Base-by-base conservation (phyloP, 1,140 invertebrate genomes). In the Drosophila tani region DNA sequence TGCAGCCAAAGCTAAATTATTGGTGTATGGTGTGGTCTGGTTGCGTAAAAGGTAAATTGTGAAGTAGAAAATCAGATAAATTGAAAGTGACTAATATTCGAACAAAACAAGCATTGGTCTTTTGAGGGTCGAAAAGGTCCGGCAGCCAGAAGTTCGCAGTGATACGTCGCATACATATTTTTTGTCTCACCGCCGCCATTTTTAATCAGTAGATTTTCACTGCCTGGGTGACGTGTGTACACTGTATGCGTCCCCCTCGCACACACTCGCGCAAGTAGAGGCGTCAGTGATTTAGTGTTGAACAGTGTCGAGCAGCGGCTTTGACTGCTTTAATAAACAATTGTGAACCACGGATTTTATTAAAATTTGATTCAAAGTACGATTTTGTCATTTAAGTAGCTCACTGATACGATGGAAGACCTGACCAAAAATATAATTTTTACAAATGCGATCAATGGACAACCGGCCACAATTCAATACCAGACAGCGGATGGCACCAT, bases 351-450 rank as follows among this genome's bases (percentile, higher is more conserved):
- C 46, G 32, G 41, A 65, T 56, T 17, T 24, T 17, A 56, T 32
- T 29, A 74, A 41, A 69, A 45, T 56, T 35, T 24, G 21, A 64
- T 64, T 27, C 27, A 50, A 0, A 2, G 2, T 19, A 14, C 11
- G 0, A 19, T 35, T 41, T 58, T n/a, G 62, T 50, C 1, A 43
- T 47, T 50, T 0, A 43, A 82, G 79, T 71, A 75, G 58, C 24
- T 66, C 59, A 47, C 45, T 41, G 62, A 40, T 63, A 90, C 47
- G 45, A 93, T 93, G 92, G 92, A 93, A 82, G 92, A 93, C 81
- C 71, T 93, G 14, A 93, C 92, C 38, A 93, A 93, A 63, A 93
- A 93, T 56, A 93, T 93, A 43, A 93, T 93, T 64, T 93, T 93
- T 49, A 86, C 91, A 62, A 93, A 93, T 75, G 77, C 92, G 24